Base-by-base conservation (phyloP, 2,797 vertebrate genomes). In the Centropyge bicolor region DNA sequence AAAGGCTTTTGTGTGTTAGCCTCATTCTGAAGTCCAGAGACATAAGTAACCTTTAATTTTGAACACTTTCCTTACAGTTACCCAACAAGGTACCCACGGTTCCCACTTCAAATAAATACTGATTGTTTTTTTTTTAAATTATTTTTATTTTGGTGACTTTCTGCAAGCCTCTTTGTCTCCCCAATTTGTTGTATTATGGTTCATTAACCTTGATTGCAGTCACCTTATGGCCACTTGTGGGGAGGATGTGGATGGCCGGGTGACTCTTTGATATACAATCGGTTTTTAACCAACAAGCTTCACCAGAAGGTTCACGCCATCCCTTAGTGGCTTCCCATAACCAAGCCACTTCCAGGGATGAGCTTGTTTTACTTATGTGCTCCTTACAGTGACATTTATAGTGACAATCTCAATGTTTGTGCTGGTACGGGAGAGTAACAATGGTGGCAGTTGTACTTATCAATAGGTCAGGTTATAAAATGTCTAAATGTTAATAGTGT, bases 251-350 rank as follows among this genome's bases (percentile, higher is more conserved):
- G 8, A 54, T 13, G 20, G n/a, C 17, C n/a, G 22, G 31, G 46
- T 20, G 35, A 31, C 69, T 65, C 20, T 52, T 36, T 41, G 17
- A 62, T 22, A 45, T 1, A 12, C 13, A 51, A 19, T 70, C 6
- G 14, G n/a, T 4, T 48, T 76, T 65, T 13, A 35, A 63, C 6
- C 49, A 31, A 8, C 27, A 51, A 35, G 27, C 48, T 60, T 61
- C n/a, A 57, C 4, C n/a, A 35, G 6, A 5, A 46, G 9, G 5
- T 27, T 61, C 14, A 43, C 6, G 4, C 14, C 2, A 46, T 54
- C 45, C 46, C 40, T 61, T 55, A 41, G 31, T 35, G n/a, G 63
- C 36, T 59, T 74, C 70, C 40, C 46, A 65, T 8, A 52, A 43
- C 12, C n/a, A 51, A 40, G 36, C 14, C 24, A 24, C 49, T 2